These are phyloP conservation scores for Tethya wilhelma DNA, from an alignment of 37 sponge, comb jelly and placozoan genomes.

Conservation along the genomic window DNA sequence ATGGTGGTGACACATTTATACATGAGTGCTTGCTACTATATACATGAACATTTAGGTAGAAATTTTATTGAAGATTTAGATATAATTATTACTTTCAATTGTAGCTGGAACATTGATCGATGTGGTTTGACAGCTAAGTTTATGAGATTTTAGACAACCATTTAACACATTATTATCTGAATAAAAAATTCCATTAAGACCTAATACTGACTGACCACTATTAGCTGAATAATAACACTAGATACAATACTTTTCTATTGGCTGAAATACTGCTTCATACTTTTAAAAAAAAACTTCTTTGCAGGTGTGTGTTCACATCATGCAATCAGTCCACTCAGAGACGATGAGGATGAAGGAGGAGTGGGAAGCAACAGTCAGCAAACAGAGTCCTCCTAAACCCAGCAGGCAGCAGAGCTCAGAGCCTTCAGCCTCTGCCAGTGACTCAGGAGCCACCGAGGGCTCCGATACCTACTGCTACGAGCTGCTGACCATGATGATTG, in stretches of 20 bases:
- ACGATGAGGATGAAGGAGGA: conserved; percentile 77
- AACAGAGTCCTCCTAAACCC: conserved; percentile 53
- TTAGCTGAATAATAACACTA: not conserved
- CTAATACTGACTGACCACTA: not conserved
- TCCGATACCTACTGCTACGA: conserved; percentile 91
- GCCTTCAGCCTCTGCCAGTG: not conserved
- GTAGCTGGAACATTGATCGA: no score
- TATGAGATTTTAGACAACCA: no score
- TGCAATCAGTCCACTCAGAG: conserved; percentile 80
- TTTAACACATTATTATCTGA: no score
- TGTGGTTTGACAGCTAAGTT: no score
- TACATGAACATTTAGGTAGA: no score
- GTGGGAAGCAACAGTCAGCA: conserved; percentile 50
- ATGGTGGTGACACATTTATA: no score
- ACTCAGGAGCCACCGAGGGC: conserved; percentile 5
- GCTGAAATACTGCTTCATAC: not conserved
- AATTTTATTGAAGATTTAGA: no score
- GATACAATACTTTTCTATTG: not conserved
- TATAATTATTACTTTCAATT: no score
- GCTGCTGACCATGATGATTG: conserved; percentile 91
- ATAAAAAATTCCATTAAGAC: no score
- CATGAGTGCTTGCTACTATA: no score
- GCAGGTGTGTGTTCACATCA: conserved; percentile 73
- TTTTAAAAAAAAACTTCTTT: not conserved
- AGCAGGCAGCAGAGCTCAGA: conserved; percentile 32